Conservation (phyloP, 2,888 invertebrate species). For the Ennomos quercinarius region DNA sequence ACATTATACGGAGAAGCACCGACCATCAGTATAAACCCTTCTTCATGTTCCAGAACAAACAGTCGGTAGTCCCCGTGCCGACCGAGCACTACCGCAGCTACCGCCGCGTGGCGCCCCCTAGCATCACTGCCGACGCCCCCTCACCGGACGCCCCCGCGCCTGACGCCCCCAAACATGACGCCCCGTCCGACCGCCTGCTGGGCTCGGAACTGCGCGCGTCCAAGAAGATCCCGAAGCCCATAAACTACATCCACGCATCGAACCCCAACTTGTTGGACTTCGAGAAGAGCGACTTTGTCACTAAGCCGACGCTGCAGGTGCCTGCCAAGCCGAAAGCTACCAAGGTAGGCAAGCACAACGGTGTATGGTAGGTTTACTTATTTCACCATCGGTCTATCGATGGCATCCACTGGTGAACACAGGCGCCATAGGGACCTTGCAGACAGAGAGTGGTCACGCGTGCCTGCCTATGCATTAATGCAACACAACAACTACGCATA, state of each 20-base stretch:
- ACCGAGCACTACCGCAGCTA: conserved; percentile 92
- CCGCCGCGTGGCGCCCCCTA: conserved; percentile 83
- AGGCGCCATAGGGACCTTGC: too few species aligned
- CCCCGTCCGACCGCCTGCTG: too few species aligned
- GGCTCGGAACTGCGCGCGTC: conserved; percentile 27
- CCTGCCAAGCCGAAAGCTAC: conserved; percentile 58
- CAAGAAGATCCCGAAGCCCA: conserved; percentile 75
- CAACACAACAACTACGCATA: too few species aligned
- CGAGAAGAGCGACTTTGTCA: conserved; percentile 78
- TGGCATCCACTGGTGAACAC: too few species aligned
- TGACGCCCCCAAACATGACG: conserved; percentile 19
- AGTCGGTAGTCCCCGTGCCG: conserved; percentile 87
- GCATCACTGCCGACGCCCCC: conserved; percentile 19
- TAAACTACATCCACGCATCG: conserved; percentile 89
- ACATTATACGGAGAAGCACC: too few species aligned
- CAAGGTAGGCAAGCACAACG: conserved; percentile 45
- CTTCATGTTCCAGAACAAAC: conserved; percentile 56
- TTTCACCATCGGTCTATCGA: too few species aligned
- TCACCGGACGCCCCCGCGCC: conserved; percentile 28
- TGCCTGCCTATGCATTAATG: too few species aligned
- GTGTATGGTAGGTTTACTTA: background rate
- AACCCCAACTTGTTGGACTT: conserved; percentile 89
- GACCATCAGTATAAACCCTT: too few species aligned
- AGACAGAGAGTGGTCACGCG: too few species aligned
- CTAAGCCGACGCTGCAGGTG: conserved; percentile 58